Conservation (phyloP, 1,140 invertebrate genomes). For the Hypothenemus hampei region DNA sequence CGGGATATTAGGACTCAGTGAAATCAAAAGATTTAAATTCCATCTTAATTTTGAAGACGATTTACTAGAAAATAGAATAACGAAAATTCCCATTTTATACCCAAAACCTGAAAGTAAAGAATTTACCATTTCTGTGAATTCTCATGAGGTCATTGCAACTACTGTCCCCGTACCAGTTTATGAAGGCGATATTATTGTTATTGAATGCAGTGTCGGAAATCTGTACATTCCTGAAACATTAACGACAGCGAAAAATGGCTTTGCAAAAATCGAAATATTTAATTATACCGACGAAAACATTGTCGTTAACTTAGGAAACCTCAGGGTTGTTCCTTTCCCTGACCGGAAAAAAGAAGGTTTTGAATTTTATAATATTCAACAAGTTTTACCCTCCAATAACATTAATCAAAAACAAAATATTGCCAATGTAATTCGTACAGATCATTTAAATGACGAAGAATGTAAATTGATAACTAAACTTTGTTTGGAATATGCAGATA, state of each 20-base stretch:
- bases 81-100: too few species aligned
- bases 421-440: not conserved
- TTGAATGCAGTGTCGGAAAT: not conserved
- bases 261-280: not conserved
- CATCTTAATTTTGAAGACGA: too few species aligned
- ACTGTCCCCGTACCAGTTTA: too few species aligned
- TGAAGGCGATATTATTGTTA: not conserved
- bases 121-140: not conserved
- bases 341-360: not conserved
- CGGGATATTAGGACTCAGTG: too few species aligned
- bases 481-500: constrained; percentile 8
- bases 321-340: not conserved
- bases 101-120: not conserved
- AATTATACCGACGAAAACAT: not conserved
- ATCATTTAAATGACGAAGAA: constrained; percentile 15
- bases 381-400: not conserved
- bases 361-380: not conserved
- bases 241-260: not conserved
- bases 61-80: too few species aligned
- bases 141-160: too few species aligned
- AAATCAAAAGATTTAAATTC: too few species aligned
- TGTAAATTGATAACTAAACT: constrained; percentile 6
- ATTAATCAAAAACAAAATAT: not conserved
- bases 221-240: not conserved
- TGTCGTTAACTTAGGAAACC: not conserved